These are phyloP conservation scores for Scaptomyza caliginosa DNA, from an alignment of 2,888 invertebrate species.

Conservation along the genomic window DNA sequence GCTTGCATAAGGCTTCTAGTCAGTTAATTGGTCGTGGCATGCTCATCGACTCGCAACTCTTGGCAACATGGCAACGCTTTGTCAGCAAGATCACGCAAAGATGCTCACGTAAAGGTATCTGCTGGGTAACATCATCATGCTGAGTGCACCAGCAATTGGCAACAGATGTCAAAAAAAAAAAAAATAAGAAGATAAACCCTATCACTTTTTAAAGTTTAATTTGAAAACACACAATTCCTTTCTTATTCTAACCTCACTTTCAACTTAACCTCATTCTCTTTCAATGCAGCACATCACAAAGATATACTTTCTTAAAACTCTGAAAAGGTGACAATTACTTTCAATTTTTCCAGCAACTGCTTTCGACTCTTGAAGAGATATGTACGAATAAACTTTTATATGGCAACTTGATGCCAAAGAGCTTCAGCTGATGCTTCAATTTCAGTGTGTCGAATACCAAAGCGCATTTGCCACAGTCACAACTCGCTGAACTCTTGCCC, in stretches of 20 bases:
- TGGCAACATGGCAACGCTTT: slow-evolving; percentile 38
- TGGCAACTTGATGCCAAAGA: slow-evolving; percentile 51
- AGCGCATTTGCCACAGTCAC: slow-evolving; percentile 65
- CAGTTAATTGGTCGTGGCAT: slow-evolving; percentile 73
- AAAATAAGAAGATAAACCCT: neutral
- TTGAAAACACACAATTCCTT: slow-evolving; percentile 9
- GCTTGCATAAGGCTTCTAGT: slow-evolving; percentile 49
- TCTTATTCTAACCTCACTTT: slow-evolving; percentile 33
- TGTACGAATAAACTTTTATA: neutral
- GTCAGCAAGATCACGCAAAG: slow-evolving; percentile 45
- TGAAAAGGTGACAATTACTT: slow-evolving; percentile 73
- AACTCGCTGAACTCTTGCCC: slow-evolving; percentile 76
- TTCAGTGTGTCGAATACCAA: slow-evolving; percentile 45
- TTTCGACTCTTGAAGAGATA: slow-evolving; percentile 25
- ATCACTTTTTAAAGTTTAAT: slow-evolving; percentile 5
- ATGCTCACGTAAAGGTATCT: slow-evolving; percentile 6
- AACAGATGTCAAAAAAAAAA: neutral
- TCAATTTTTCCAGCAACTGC: slow-evolving; percentile 63
- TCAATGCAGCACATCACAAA: slow-evolving; percentile 22
- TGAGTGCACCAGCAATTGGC: slow-evolving; percentile 5
- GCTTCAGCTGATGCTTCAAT: slow-evolving; percentile 54
- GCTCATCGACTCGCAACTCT: slow-evolving; percentile 39
- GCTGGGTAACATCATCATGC: slow-evolving; percentile 16
- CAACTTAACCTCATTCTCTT: slow-evolving; percentile 22
- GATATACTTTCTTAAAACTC: slow-evolving; percentile 52